Percentiles rank a stretch among this genome's conserved stretches.
These are phyloP conservation scores for Amblyopsis hoosieri DNA, from an alignment of 2,797 vertebrate genomes.

Conservation along the genomic window DNA sequence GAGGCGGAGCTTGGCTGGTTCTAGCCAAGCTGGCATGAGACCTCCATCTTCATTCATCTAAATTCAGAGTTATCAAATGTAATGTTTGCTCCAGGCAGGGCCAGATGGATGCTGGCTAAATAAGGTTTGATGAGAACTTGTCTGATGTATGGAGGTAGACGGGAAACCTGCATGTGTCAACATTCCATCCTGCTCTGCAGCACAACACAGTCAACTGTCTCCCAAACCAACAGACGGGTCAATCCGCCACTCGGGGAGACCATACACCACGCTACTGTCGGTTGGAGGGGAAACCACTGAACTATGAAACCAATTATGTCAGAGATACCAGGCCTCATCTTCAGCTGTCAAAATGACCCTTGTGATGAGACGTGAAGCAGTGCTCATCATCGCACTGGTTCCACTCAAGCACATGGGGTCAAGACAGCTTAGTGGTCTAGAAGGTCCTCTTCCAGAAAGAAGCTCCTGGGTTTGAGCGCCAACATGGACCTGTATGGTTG, in stretches of 20 bases:
- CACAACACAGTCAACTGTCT: constrained; percentile 65
- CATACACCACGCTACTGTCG: constrained; percentile 19
- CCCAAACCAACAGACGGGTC: constrained; percentile 61
- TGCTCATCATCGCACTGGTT: too few species aligned
- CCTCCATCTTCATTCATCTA: constrained; percentile 35
- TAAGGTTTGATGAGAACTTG: constrained; percentile 49
- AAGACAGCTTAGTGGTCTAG: too few species aligned
- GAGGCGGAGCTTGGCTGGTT: neutral
- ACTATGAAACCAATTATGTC: constrained; percentile 8
- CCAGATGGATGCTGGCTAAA: constrained; percentile 57
- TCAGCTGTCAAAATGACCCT: neutral
- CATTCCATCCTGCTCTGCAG: constrained; percentile 66
- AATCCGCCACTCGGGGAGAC: constrained; percentile 35
- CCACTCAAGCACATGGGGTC: too few species aligned
- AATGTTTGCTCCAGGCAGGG: constrained; percentile 35
- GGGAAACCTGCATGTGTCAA: constrained; percentile 74
- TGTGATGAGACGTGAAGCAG: too few species aligned
- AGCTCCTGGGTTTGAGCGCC: too few species aligned
- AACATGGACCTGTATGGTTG: too few species aligned
- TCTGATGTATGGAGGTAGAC: constrained; percentile 73
- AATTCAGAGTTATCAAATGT: constrained; percentile 54
- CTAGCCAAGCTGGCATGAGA: constrained; percentile 5
- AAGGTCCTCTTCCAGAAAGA: too few species aligned
- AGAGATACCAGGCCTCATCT: neutral
- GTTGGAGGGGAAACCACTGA: constrained; percentile 13